Evolutionary conservation across 1,140 invertebrate species (phyloP), one percentile per base, ranked within the genome.

Genomic region (Lepidurus apus): DNA sequence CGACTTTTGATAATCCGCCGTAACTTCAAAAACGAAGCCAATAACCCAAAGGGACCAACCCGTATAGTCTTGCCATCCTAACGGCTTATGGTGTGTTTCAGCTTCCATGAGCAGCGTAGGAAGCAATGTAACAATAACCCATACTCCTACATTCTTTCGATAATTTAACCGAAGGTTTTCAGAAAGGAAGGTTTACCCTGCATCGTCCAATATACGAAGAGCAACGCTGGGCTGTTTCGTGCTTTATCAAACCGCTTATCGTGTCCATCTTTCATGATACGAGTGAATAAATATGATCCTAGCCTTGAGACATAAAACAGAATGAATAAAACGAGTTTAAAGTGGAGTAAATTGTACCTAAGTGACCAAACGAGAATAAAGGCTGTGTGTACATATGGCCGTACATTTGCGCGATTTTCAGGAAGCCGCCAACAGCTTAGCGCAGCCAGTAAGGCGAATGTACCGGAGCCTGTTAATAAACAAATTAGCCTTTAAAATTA

Each of bases 1-100:
- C 83, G 95, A 95, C 84, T 97, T 97, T 81, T 97, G 94, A 74
- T 95, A 85, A 87, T 97, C 95, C 0, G 95, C 93, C 83, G 95
- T 92, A 0, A 93, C 94, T 86, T 97, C 95, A 42, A 91, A 91
- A 21, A 95, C 82, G 42, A 97, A 87, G 7, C 96, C 95, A 78
- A 93, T 87, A 6, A 93, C 87, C 84, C 96, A 97, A 74, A 97
- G 86, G 3, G 91, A 89, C 53, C 92, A 92, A 11, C 95, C 95
- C 24, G 93, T 89, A 45, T 93, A 94, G 83, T 96, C 94, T 26
- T 24, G 42, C 34, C 45, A 78, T 13, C 79, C 26, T 9, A 76
- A 75, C 13, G 45, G 9, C 75, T 47, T 73, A 13, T 79, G 75
- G 24, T 53, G 76, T 7, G 42, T 42, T 10, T 76, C 44, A 17